Percentiles rank a stretch among this genome's conserved stretches.
phyloP scores from a whole-genome alignment of 2,113 vertebrate species.

The Hydrolagus affinis region DNA sequence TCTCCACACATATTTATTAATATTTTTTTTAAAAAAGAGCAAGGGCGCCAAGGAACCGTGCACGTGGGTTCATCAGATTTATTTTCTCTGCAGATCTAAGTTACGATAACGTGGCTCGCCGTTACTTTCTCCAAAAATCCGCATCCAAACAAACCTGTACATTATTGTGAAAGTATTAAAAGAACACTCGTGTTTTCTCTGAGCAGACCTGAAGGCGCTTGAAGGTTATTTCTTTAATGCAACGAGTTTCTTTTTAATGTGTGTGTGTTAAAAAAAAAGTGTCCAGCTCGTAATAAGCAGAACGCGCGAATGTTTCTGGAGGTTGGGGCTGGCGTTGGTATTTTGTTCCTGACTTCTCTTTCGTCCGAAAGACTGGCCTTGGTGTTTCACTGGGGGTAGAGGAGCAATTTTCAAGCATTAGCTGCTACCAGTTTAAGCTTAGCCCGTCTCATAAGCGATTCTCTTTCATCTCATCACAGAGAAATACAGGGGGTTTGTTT shows the following conservation, averaged over 20 bases:
- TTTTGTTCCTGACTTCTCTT: constrained; percentile 1
- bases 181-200: not conserved
- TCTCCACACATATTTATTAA: not conserved
- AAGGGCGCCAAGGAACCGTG: not conserved
- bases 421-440: not conserved
- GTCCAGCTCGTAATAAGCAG: not conserved
- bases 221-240: not conserved
- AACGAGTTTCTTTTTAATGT: not conserved
- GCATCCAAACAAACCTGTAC: not conserved
- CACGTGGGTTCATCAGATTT: not conserved
- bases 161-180: not conserved
- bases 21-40: not conserved
- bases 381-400: not conserved
- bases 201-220: not conserved
- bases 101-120: no score
- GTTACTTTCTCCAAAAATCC: no score
- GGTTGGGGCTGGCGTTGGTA: not conserved
- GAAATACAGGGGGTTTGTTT: not conserved
- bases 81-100: not conserved
- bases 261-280: not conserved
- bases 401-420: not conserved
- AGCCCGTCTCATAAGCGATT: not conserved
- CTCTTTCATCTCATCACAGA: not conserved
- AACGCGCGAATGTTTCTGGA: not conserved
- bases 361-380: not conserved